Percentiles rank a stretch among this genome's conserved stretches.
Conservation (phyloP, 64 coral and sea anemone species). For the Dendrophyllia cribrosa region DNA sequence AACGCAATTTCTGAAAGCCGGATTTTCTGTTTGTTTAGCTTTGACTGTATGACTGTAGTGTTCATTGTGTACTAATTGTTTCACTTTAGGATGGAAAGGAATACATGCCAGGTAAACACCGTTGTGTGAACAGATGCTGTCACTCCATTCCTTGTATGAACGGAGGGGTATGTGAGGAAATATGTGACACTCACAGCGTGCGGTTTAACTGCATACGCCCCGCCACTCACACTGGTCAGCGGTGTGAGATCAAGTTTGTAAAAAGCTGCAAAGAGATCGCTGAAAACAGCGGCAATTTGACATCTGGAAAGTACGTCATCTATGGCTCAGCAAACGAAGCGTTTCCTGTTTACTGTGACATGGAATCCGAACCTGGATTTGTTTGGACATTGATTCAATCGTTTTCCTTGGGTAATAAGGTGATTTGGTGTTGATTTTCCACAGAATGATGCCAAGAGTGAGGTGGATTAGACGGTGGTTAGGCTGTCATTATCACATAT, state of each 20-base stretch:
- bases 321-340: not conserved
- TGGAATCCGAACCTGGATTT: not conserved
- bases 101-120: no score
- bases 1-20: no score
- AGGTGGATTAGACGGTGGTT: not conserved
- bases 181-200: not conserved
- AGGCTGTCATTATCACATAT: not conserved
- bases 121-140: no score
- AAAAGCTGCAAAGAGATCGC: not conserved
- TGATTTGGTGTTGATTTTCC: not conserved
- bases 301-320: not conserved
- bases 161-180: not conserved
- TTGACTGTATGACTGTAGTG: not conserved
- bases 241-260: no score
- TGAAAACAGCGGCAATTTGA: not conserved
- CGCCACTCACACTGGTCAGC: no score
- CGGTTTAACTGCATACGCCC: not conserved
- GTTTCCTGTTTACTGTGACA: not conserved
- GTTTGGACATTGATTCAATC: not conserved
- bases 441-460: not conserved
- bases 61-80: no score
- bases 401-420: not conserved
- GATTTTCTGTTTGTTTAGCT: not conserved
- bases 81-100: not conserved
- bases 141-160: no score